Percentiles rank a stretch among this genome's conserved stretches.
These are phyloP conservation scores for Limenitis camilla DNA, from an alignment of 2,888 invertebrate species.

Conservation along the genomic window DNA sequence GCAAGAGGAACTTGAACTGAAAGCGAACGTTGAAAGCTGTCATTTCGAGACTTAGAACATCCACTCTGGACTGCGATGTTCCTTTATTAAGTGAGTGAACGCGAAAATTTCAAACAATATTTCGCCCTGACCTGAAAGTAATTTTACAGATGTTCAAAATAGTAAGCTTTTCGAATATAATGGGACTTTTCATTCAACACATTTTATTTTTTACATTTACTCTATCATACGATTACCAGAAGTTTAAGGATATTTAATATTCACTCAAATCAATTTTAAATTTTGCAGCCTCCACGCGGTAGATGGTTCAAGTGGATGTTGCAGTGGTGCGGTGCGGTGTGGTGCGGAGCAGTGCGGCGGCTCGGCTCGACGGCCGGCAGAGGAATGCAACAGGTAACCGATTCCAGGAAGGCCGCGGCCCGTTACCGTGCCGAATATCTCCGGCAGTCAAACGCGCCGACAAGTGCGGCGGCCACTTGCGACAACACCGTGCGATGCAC, in stretches of 20 bases:
- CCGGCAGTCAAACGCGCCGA: conserved; percentile 72
- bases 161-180: no score
- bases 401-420: conserved; percentile 73
- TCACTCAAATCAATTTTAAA: neutral
- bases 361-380: conserved; percentile 52
- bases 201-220: neutral
- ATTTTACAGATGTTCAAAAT: no score
- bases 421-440: conserved; percentile 75
- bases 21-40: no score
- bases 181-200: no score
- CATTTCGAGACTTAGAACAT: no score
- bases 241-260: neutral
- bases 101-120: no score
- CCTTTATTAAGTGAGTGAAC: no score
- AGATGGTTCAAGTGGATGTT: neutral
- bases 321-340: neutral
- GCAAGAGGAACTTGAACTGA: no score
- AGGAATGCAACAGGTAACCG: conserved; percentile 74
- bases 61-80: no score
- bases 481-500: conserved; percentile 64
- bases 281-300: neutral
- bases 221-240: neutral
- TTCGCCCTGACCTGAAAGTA: no score
- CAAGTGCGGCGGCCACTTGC: conserved; percentile 71
- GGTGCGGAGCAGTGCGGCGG: conserved; percentile 25